Evolutionary conservation across 2,797 vertebrate species (phyloP), one percentile per base, ranked within the genome.

Genomic region (Clamator glandarius): DNA sequence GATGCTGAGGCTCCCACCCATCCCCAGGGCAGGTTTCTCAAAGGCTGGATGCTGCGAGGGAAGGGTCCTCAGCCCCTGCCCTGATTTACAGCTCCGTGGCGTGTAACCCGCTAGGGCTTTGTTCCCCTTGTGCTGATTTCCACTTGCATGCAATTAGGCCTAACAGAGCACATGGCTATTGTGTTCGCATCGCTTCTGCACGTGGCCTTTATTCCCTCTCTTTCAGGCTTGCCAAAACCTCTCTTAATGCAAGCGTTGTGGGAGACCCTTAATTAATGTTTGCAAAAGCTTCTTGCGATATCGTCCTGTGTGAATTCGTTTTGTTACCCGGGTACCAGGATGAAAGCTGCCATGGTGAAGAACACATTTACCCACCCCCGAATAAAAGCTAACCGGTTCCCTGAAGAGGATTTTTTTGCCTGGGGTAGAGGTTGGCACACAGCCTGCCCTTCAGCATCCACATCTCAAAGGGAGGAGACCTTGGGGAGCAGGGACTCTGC

Each of bases 131-230:
- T 69, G 90, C 74, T 8, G 12, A 0, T 25, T 8, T 5, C 50
- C 6, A 33, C 55, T 2, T 14, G 59, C 8, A 9, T 0, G 48
- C 48, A 15, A 2, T 26, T 2, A 8, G 85, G 33, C 24, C 52
- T 21, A 24, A 20, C 1, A 1, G 17, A 36, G 46, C 1, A 0
- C 52, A 0, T 1, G 5, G 51, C 18, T 9, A 24, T 15, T 41
- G 4, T 9, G 15, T 46, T 55, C 29, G 0, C 63, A 11, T 3
- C 5, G 4, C 54, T 31, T 13, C 42, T 3, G 3, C 41, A 14
- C 0, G 5, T 2, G 0, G 11, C 46, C 73, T 39, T 48, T 62
- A 29, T 3, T 5, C 12, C 39, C 31, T 52, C 31, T 8, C 2
- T 5, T 36, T n/a, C n/a, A 64, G 35, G 55, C 33, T 26, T 59